Evolutionary conservation across 2,797 vertebrate genomes (phyloP).

Genomic region (Paguma larvata): DNA sequence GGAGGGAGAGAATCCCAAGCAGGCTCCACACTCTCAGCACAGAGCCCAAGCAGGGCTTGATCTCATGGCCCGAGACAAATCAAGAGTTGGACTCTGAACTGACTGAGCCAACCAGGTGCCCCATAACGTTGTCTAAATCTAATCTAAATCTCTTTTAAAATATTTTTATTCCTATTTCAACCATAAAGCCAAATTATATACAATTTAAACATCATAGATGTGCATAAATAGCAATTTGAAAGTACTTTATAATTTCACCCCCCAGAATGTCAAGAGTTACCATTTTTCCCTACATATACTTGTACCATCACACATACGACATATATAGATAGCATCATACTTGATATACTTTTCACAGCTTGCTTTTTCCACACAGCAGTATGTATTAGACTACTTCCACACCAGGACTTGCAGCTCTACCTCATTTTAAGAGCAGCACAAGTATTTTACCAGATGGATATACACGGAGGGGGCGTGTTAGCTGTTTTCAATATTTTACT

Average conservation of each 20-base stretch:
- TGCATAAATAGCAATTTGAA: not conserved
- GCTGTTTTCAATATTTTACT: not conserved
- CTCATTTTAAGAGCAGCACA: conserved; percentile 16
- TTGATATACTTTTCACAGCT: not conserved
- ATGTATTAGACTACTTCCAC: not conserved
- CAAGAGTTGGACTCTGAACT: not conserved
- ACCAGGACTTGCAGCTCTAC: not conserved
- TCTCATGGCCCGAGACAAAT: not conserved
- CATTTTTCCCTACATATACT: not conserved
- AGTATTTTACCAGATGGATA: not conserved
- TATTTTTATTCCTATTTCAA: conserved; percentile 46
- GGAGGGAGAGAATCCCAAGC: not conserved
- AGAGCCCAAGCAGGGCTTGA: not conserved
- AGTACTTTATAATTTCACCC: not conserved
- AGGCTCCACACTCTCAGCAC: not conserved
- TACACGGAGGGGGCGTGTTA: not conserved
- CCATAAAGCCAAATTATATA: conserved; percentile 40
- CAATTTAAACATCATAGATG: conserved; percentile 39
- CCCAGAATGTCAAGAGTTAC: not conserved
- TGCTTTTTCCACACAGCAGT: not conserved
- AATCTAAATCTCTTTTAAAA: conserved; percentile 30
- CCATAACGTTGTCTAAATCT: not conserved
- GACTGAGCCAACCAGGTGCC: not conserved
- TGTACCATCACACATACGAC: not conserved
- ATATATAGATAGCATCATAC: not conserved